Base-by-base conservation (phyloP, 92 coral and sea anemone genomes). In the Actinernus sp. region DNA sequence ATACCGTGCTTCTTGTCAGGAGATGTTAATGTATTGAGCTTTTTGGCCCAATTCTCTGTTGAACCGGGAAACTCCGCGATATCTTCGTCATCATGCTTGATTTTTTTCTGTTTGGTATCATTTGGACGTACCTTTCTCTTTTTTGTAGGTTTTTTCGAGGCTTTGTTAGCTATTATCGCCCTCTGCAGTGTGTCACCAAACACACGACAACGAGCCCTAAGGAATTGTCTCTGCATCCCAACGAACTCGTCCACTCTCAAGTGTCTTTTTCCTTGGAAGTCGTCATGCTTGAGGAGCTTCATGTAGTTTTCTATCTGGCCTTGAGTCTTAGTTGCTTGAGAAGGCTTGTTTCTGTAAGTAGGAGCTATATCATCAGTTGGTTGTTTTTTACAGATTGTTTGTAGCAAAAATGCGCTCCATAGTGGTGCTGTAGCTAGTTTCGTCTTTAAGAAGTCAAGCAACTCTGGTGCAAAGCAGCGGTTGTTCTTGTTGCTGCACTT, bases 181-280 rank as follows among this genome's bases (percentile, higher is more conserved):
- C 52, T 45, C 9, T 55, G 64, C 13, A 55, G 17, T 11, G 74
- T 37, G 52, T 53, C 82, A 1, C 62, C 73, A 43, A 0, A 76
- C 3, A 65, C 56, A 22, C 65, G 73, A 62, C 46, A 38, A 9
- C 77, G 7, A 44, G 47, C 58, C 25, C 74, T 26, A 0, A 76
- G 24, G 18, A 40, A 37, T 0, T 28, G 8, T 11, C 50, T 65
- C 25, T 66, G 73, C 17, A 51, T 37, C 0, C 47, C 14, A 8
- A 76, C 84, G 67, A 76, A 76, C 43, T 47, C 74, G 38, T 76
- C 76, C 0, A 67, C 49, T 30, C 17, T 57, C 38, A 20, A 66
- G n/a, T n/a, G n/a, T n/a, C n/a, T n/a, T n/a, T n/a, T n/a, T n/a
- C n/a, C n/a, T n/a, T n/a, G n/a, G n/a, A n/a, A 76, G 33, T 65